A percentile compares a stretch with the other conserved stretches of the same genome.
Evolutionary conservation across 23 tunicate species (phyloP).

Genomic region (Aplidium turbinatum): DNA sequence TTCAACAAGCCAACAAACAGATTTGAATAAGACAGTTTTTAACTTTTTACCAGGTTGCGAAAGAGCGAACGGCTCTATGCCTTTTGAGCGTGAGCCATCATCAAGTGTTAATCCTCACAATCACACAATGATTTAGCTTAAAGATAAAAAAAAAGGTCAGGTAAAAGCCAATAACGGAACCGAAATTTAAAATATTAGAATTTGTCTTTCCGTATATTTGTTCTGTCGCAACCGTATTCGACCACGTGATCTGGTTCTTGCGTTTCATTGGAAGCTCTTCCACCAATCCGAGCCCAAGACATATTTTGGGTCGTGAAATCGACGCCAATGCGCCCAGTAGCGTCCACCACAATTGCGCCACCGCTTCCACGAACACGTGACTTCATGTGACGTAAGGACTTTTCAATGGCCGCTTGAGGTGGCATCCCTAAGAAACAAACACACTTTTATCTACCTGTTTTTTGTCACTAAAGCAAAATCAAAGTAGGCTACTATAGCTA

Average conservation of each 20-base stretch:
- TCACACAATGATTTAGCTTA: no score
- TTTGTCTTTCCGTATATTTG: conserved; percentile 18
- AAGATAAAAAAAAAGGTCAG: no score
- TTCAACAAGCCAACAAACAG: no score
- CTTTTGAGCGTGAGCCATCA: no score
- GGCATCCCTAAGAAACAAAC: conserved; percentile 23
- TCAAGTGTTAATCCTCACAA: no score
- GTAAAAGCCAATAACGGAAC: no score
- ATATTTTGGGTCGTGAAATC: conserved; percentile 51
- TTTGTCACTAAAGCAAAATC: no score
- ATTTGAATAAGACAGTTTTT: no score
- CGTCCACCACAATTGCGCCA: conserved; percentile 53
- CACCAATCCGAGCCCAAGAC: conserved; percentile 57
- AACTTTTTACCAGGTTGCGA: no score
- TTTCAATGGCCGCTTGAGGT: conserved; percentile 31
- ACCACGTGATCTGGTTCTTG: conserved; percentile 3
- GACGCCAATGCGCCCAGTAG: conserved; percentile 41
- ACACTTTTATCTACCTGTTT: not conserved
- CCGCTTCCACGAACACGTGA: conserved; percentile 50
- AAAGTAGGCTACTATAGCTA: no score
- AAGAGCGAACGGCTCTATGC: no score
- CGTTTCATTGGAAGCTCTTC: not conserved
- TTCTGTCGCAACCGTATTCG: conserved; percentile 34
- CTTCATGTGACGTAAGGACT: conserved; percentile 48
- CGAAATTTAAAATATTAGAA: not conserved